Evolutionary conservation across 2,113 vertebrate genomes (phyloP).

Genomic region (Rissa tridactyla): DNA sequence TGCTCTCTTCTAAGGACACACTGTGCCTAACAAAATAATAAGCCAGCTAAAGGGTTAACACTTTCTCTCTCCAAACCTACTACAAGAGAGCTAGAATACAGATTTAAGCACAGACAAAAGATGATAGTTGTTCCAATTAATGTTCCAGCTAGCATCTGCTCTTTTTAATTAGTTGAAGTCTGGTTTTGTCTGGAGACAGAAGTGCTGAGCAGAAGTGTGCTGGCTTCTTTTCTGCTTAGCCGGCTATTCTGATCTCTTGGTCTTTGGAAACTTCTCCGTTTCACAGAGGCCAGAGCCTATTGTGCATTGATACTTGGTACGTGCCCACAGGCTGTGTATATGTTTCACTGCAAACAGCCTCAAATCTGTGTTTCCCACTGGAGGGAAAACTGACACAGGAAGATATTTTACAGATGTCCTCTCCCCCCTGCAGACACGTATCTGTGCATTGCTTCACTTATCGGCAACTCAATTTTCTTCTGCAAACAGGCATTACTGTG

Average conservation of each 20-base stretch:
- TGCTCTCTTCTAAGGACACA: background rate
- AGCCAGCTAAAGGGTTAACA: background rate
- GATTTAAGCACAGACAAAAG: background rate
- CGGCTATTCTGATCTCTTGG: background rate
- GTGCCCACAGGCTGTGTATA: background rate
- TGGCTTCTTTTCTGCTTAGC: conserved; percentile 26
- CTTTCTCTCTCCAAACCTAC: background rate
- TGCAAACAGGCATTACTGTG: background rate
- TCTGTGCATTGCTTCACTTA: background rate
- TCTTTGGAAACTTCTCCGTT: background rate
- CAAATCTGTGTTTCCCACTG: background rate
- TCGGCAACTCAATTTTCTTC: background rate
- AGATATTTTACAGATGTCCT: background rate
- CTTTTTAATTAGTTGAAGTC: conserved; percentile 31
- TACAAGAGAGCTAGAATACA: background rate
- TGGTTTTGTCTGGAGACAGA: background rate
- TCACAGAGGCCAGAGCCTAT: background rate
- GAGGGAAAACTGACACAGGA: background rate
- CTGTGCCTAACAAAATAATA: background rate
- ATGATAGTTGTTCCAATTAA: background rate
- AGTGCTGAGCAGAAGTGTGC: background rate
- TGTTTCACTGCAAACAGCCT: background rate
- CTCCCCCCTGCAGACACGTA: background rate
- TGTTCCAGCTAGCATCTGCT: conserved; percentile 31
- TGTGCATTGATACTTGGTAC: background rate